Conservation (phyloP, 2,797 vertebrate species). For the Helicolenus hilgendorfi region DNA sequence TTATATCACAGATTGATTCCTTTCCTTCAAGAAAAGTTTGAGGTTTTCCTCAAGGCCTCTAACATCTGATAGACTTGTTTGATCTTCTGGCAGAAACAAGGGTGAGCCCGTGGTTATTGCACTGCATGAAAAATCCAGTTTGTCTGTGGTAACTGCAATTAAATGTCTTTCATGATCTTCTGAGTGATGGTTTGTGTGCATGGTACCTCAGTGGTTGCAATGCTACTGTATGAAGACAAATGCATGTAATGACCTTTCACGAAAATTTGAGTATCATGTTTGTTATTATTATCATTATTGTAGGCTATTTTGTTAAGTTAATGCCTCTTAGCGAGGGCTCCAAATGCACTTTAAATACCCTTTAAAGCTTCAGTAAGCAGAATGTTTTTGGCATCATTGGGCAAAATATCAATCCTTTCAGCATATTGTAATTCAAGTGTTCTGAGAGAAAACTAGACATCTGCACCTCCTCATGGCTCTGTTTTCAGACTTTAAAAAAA, state of each 20-base stretch:
- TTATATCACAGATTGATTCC: neutral
- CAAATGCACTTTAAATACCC: too few relatives aligned
- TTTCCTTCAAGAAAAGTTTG: neutral
- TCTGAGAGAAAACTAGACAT: too few relatives aligned
- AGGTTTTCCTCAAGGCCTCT: neutral
- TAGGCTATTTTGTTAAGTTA: neutral
- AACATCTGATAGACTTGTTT: neutral
- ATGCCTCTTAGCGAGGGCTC: neutral
- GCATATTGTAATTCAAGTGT: too few relatives aligned
- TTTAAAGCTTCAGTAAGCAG: too few relatives aligned
- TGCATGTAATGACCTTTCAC: neutral
- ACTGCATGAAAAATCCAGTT: neutral
- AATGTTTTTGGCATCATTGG: too few relatives aligned
- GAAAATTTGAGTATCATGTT: neutral
- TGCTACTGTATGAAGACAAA: neutral
- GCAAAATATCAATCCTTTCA: too few relatives aligned
- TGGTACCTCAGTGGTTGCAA: slow-evolving; percentile 4
- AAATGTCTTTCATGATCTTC: neutral
- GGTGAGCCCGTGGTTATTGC: neutral
- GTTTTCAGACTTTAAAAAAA: too few relatives aligned
- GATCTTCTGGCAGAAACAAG: neutral
- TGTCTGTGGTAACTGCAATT: neutral
- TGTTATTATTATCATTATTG: neutral
- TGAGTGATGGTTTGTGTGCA: neutral
- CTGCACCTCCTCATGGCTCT: too few relatives aligned